phyloP scores from a whole-genome alignment of 2,113 vertebrate species.

The Misgurnus mizolepis region DNA sequence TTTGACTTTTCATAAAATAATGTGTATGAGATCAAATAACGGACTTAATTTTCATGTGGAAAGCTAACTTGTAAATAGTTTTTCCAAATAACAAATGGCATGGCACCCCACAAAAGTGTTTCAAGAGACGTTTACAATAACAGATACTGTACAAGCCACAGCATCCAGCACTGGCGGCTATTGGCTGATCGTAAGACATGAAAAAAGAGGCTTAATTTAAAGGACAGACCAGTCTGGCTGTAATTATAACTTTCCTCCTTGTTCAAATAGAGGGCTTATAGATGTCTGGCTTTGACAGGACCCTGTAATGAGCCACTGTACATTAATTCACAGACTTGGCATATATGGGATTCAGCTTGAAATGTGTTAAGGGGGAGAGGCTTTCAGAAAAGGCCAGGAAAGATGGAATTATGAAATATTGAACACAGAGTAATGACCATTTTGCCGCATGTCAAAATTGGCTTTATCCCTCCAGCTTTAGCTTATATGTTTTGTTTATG shows the following conservation, averaged over 20 bases:
- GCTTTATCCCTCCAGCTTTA: conserved; percentile 11
- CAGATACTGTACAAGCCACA: neutral
- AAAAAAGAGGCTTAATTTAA: conserved; percentile 46
- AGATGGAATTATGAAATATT: conserved; percentile 56
- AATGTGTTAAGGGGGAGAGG: conserved; percentile 40
- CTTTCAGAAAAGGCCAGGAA: conserved; percentile 19
- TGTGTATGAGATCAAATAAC: conserved; percentile 3
- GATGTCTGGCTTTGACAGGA: conserved; percentile 50
- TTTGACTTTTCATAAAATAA: neutral
- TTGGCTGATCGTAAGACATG: conserved; percentile 34
- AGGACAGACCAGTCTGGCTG: conserved; percentile 45
- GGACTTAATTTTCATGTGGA: neutral
- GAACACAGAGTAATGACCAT: conserved; percentile 47
- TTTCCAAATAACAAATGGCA: conserved; percentile 10
- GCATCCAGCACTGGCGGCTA: neutral
- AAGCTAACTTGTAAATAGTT: neutral
- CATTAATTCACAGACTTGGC: conserved; percentile 51
- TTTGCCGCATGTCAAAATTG: conserved; percentile 33
- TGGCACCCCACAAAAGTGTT: neutral
- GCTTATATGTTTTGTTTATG: conserved; percentile 15
- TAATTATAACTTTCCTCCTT: conserved; percentile 49
- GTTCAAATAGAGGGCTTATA: conserved; percentile 44
- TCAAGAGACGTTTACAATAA: neutral
- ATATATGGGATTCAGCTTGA: conserved; percentile 43
- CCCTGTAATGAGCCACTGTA: conserved; percentile 49